Conservation (phyloP, 2,888 invertebrate genomes). For the Coleophora deauratella region DNA sequence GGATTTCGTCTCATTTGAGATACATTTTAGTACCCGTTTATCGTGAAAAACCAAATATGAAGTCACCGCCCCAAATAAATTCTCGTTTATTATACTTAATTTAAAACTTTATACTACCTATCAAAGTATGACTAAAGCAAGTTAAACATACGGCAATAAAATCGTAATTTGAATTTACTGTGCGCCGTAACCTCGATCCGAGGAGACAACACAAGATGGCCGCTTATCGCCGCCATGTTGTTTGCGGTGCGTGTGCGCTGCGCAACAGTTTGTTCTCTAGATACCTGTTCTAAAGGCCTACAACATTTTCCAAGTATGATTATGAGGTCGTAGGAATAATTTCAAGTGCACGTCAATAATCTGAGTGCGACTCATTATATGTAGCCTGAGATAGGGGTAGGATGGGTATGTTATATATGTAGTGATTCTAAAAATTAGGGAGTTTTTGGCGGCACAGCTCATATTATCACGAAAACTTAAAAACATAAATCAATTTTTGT, state of each 20-base stretch:
- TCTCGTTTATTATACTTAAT: too few relatives aligned
- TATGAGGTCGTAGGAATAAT: constrained; percentile 49
- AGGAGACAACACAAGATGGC: constrained; percentile 50
- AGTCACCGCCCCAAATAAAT: too few relatives aligned
- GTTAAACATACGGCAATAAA: constrained; percentile 30
- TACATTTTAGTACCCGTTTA: too few relatives aligned
- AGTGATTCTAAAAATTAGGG: too few relatives aligned
- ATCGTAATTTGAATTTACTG: constrained; percentile 58
- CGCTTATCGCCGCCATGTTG: constrained; percentile 64
- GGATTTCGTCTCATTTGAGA: too few relatives aligned
- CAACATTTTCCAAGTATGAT: constrained; percentile 39
- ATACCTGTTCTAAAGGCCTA: constrained; percentile 61
- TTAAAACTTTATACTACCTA: not conserved
- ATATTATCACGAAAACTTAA: too few relatives aligned
- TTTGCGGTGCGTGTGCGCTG: constrained; percentile 50
- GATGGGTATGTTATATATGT: too few relatives aligned
- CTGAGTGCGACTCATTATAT: too few relatives aligned
- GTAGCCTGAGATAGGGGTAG: too few relatives aligned
- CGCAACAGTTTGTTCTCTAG: constrained; percentile 66
- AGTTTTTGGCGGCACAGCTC: too few relatives aligned
- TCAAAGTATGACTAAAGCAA: constrained; percentile 11
- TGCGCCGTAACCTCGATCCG: constrained; percentile 59
- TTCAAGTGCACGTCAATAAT: constrained; percentile 23
- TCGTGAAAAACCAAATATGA: too few relatives aligned
- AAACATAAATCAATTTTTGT: too few relatives aligned